Base-by-base conservation (phyloP, 2,113 vertebrate genomes). In the Alosa alosa region DNA sequence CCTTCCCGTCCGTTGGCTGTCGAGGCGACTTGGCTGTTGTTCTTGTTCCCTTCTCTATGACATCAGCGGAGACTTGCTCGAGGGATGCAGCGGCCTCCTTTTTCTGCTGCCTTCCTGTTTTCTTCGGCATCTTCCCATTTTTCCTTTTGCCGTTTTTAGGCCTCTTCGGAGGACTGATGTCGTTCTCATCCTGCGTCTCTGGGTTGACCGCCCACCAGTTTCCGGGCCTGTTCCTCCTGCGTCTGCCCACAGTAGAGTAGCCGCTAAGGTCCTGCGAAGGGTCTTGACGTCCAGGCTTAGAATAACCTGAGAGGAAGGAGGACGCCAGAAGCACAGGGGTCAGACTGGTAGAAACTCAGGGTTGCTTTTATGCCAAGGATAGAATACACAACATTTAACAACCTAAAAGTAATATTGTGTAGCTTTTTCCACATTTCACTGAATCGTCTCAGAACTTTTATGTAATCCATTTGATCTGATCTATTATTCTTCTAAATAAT, bases 121-220 rank as follows among this genome's bases (percentile, higher is more conserved):
- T 89, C 1, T 1, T 31, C 49, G 83, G 86, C 85, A 87, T 91
- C 64, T 10, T 87, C 64, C 17, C 50, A 0, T 7, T 57, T 44
- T 75, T 49, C 55, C n/a, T 5, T 45, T 81, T 47, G 72, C 4
- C 18, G 55, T 44, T 87, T 88, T 22, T 86, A 82, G 3, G 41
- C 72, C 57, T 89, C 83, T 18, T 8, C 72, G 41, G 90, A 84
- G 20, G 84, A 85, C 81, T 8, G 60, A 25, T 83, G 83, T 81
- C 82, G n/a, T 89, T 90, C 9, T n/a, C 9, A 0, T 15, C 25
- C 15, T 52, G 36, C 18, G 44, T 31, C 44, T 88, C 88, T n/a
- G 57, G 31, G n/a, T 5, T 84, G 49, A 22, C 10, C 49, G 85
- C 83, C 94, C 95, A 94, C 94, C 94, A 94, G 36, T 88, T 46